These are phyloP conservation scores for Temnothorax unifasciatus DNA, from an alignment of 2,888 invertebrate genomes.

Conservation along the genomic window DNA sequence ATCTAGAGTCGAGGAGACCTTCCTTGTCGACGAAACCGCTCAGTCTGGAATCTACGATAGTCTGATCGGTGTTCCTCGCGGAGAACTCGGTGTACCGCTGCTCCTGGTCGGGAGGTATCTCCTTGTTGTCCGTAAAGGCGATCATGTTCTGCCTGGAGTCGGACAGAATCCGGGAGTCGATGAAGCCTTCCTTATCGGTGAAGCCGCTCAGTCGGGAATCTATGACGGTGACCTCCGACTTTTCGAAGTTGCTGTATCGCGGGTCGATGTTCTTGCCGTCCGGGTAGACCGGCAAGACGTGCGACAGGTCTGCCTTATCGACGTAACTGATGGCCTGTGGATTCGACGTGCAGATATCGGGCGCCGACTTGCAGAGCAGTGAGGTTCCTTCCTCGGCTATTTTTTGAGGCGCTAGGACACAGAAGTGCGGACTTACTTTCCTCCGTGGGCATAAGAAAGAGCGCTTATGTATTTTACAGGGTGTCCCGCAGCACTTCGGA, in stretches of 20 bases:
- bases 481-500: conserved; percentile 33
- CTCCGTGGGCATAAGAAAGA: conserved; percentile 27
- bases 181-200: conserved; percentile 84
- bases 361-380: conserved; percentile 84
- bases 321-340: conserved; percentile 85
- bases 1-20: conserved; percentile 75
- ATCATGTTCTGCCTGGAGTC: conserved; percentile 85
- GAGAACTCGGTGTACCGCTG: conserved; percentile 81
- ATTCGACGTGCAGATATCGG: conserved; percentile 85
- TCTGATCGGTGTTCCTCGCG: conserved; percentile 65
- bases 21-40: conserved; percentile 80
- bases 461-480: conserved; percentile 37
- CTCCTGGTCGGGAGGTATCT: conserved; percentile 78
- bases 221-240: conserved; percentile 81
- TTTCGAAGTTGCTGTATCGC: conserved; percentile 81
- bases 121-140: conserved; percentile 83
- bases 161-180: conserved; percentile 84
- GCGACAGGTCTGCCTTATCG: conserved; percentile 84
- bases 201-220: conserved; percentile 84
- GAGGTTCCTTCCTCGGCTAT: conserved; percentile 84
- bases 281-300: conserved; percentile 84
- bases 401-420: conserved; percentile 78
- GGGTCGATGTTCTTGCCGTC: conserved; percentile 81
- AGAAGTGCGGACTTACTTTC: conserved; percentile 39
- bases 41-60: conserved; percentile 73